These are phyloP conservation scores for Daubentonia madagascariensis DNA, from an alignment of 2,113 vertebrate species.

Conservation along the genomic window DNA sequence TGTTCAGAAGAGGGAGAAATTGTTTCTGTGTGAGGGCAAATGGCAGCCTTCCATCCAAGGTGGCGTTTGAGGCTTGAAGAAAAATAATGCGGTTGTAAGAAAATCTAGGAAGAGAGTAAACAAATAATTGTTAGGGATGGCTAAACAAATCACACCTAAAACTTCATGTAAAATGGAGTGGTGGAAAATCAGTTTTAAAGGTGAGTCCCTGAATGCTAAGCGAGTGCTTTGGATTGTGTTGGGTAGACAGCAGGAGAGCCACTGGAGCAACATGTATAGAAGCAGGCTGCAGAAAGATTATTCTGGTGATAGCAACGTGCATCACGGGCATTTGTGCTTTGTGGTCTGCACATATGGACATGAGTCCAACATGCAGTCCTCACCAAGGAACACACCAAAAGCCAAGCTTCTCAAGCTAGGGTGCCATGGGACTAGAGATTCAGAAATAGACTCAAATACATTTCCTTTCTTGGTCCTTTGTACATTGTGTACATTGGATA, in stretches of 20 bases:
- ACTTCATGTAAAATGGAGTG: background rate
- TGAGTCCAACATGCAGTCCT: background rate
- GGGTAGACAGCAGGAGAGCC: background rate
- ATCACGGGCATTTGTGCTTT: background rate
- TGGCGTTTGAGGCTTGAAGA: background rate
- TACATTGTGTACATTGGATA: fast-evolving
- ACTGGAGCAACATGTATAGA: fast-evolving
- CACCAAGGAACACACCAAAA: background rate
- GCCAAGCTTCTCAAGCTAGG: too few species aligned
- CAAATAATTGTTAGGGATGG: too few species aligned
- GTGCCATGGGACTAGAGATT: background rate
- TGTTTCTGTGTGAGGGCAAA: background rate
- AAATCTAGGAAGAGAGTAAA: background rate
- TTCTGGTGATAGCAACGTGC: background rate
- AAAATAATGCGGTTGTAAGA: background rate
- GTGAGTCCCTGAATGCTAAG: background rate
- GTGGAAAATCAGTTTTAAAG: background rate
- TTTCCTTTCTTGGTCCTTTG: background rate
- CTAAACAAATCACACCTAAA: background rate
- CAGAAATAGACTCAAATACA: too few species aligned
- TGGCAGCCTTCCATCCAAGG: background rate
- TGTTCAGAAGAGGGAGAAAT: background rate
- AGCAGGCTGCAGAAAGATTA: background rate
- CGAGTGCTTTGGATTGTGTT: background rate
- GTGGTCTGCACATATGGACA: too few species aligned